A percentile compares a stretch with the other conserved stretches of the same genome.
These are phyloP conservation scores for Steinernema carpocapsae DNA, from an alignment of 2,888 invertebrate genomes.

Conservation along the genomic window DNA sequence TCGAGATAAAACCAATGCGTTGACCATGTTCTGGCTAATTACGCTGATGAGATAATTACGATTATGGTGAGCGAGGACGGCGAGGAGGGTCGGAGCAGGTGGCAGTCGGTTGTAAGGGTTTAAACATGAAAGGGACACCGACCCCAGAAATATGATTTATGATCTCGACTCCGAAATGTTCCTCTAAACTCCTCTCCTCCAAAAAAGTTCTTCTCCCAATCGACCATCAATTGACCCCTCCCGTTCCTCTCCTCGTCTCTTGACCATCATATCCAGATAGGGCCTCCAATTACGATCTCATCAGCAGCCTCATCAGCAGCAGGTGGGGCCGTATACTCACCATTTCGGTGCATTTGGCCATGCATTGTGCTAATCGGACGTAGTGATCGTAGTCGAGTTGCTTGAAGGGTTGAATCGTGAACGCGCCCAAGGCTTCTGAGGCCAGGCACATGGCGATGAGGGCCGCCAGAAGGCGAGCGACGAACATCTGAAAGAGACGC, in stretches of 20 bases:
- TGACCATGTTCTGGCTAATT: neutral
- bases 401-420: conserved; percentile 64
- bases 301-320: neutral
- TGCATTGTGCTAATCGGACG: conserved; percentile 62
- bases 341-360: conserved; percentile 66
- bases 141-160: too few species aligned
- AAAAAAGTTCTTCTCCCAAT: too few species aligned
- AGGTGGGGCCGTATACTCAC: conserved; percentile 44
- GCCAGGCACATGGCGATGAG: neutral
- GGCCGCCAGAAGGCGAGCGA: conserved; percentile 1
- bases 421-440: conserved; percentile 38
- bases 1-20: too few species aligned
- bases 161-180: too few species aligned
- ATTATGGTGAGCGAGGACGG: neutral
- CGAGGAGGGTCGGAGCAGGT: too few species aligned
- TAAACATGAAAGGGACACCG: too few species aligned
- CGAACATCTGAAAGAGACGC: conserved; percentile 4
- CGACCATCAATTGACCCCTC: too few species aligned
- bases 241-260: too few species aligned
- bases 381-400: conserved; percentile 66
- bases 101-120: too few species aligned
- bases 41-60: neutral
- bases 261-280: neutral
- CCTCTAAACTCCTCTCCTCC: too few species aligned
- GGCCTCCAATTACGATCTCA: neutral